A percentile compares a stretch with the other conserved stretches of the same genome.
Evolutionary conservation across 2,888 invertebrate species (phyloP).

Genomic region (Cosmorhoe ocellata): DNA sequence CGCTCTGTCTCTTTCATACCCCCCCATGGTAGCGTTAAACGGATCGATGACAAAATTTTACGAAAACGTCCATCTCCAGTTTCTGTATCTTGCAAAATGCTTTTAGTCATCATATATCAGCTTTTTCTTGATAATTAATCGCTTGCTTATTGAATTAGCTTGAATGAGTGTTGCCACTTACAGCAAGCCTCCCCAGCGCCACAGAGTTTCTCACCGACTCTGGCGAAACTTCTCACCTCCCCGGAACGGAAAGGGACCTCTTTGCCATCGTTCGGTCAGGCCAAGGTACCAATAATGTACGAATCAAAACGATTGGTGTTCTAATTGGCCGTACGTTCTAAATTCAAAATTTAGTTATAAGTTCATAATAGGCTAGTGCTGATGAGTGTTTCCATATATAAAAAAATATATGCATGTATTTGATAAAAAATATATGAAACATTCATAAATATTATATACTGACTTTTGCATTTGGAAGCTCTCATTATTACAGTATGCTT

Average conservation of each 20-base stretch:
- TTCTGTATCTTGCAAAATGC: constrained; percentile 16
- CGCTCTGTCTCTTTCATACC: no score
- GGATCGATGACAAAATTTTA: no score
- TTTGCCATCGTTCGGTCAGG: constrained; percentile 79
- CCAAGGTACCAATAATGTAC: constrained; percentile 75
- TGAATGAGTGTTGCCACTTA: constrained; percentile 81
- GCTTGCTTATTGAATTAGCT: constrained; percentile 47
- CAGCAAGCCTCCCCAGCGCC: constrained; percentile 81
- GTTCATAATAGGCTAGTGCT: constrained; percentile 32
- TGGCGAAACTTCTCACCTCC: constrained; percentile 90
- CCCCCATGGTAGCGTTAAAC: no score
- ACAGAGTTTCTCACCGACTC: constrained; percentile 89
- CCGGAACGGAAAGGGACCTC: constrained; percentile 76
- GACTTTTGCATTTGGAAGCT: constrained; percentile 3
- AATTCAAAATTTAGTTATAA: constrained; percentile 80
- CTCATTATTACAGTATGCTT: constrained; percentile 6
- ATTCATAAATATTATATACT: neutral
- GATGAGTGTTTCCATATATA: constrained; percentile 8
- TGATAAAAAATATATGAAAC: neutral
- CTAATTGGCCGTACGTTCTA: constrained; percentile 76
- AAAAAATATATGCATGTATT: neutral
- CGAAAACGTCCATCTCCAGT: no score
- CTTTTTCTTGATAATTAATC: constrained; percentile 28
- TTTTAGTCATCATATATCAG: constrained; percentile 33
- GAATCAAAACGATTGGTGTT: constrained; percentile 70